Base-by-base conservation (phyloP, 1,140 invertebrate genomes). In the Diabrotica undecimpunctata region DNA sequence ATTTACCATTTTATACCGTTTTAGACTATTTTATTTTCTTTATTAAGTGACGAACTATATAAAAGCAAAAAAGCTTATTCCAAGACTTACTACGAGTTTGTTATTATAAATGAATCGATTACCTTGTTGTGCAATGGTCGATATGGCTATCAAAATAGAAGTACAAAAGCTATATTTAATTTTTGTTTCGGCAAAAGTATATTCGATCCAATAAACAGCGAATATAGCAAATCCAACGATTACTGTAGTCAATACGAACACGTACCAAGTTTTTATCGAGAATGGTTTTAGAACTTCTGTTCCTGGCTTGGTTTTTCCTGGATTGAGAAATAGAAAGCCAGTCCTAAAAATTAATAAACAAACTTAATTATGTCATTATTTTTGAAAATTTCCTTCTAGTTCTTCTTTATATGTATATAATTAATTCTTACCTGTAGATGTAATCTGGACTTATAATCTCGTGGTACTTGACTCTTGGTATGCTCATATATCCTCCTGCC, bases 231-330 rank as follows among this genome's bases (percentile, higher is more conserved):
- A 5, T 41, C 70, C 66, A 6, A 70, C 54, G 25, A 72, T 55
- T 0, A 58, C 38, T 37, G 52, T 50, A 14, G 62, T 36, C 12
- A 58, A 54, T 0, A 72, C 10, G 5, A 66, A 64, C 10, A 59
- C 37, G 14, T 65, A 68, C 70, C 71, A 74, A n/a, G 65, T 60
- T 11, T 41, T 59, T 6, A 39, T 59, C 8, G 64, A 51, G 60
- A 74, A 75, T 8, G 70, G 74, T 65, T 71, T 74, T 25, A 71
- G 58, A 38, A 71, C 70, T 69, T 71, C 68, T 12, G 41, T 54
- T 14, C 67, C 62, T 8, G 66, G 68, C 36, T 65, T 66, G 5
- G 65, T 68, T 8, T 54, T 52, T 13, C 67, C 72, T 2, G 71
- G 68, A 55, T 72, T 74, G 14, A 65, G 59, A 46, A 70, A 73